These are phyloP conservation scores for Macrobrachium nipponense DNA, from an alignment of 1,140 invertebrate genomes.

Conservation along the genomic window DNA sequence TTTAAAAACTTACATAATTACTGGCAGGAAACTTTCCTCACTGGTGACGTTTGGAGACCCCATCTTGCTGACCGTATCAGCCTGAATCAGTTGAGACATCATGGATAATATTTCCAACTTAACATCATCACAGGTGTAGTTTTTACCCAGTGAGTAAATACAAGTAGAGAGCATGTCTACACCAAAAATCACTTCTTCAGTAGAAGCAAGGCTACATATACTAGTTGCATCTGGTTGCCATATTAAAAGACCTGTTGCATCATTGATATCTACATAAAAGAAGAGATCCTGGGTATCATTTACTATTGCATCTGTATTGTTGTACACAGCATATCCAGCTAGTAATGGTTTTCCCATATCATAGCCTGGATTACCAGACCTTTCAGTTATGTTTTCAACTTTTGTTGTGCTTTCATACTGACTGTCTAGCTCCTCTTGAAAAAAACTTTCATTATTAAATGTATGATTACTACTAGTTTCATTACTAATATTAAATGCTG, in stretches of 20 bases:
- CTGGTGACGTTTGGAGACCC: slow-evolving; percentile 36
- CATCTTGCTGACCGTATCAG: slow-evolving; percentile 33
- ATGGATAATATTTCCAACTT: slow-evolving; percentile 1
- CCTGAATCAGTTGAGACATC: slow-evolving; percentile 24
- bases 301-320: background rate
- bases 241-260: slow-evolving; percentile 39
- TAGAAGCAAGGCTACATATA: background rate
- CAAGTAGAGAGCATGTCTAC: slow-evolving; percentile 47
- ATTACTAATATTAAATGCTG: background rate
- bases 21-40: slow-evolving; percentile 37
- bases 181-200: slow-evolving; percentile 26
- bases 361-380: slow-evolving; percentile 51
- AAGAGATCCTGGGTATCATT: slow-evolving; percentile 11
- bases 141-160: slow-evolving; percentile 6
- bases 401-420: background rate
- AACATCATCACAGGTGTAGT: slow-evolving; percentile 12
- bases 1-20: slow-evolving; percentile 34
- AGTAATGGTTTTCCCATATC: slow-evolving; percentile 11
- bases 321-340: slow-evolving; percentile 35
- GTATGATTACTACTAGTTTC: background rate
- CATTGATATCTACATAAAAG: slow-evolving; percentile 23
- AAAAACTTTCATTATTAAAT: background rate
- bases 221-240: slow-evolving; percentile 40
- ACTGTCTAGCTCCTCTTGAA: background rate
- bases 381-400: background rate